These are phyloP conservation scores for Nanorana parkeri DNA, from an alignment of 2,113 vertebrate species.

Conservation along the genomic window DNA sequence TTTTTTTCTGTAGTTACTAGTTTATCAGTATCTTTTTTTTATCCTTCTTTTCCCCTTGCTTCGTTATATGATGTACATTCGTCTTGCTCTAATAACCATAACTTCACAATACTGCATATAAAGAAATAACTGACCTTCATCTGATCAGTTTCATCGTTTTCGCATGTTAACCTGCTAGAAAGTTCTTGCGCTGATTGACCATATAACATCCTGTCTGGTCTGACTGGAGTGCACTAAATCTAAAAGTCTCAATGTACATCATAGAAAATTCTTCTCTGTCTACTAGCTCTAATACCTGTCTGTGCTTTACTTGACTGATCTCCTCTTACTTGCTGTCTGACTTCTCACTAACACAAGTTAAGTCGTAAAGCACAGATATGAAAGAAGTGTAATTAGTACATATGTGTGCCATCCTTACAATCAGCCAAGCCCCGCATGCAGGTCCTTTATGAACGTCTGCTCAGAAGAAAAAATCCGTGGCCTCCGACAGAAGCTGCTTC, in stretches of 20 bases:
- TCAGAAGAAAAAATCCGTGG: slow-evolving; percentile 97
- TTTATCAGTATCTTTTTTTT: slow-evolving; percentile 58
- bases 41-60: slow-evolving; percentile 61
- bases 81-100: slow-evolving; percentile 34
- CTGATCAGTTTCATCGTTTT: background rate
- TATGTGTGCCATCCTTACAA: slow-evolving; percentile 96
- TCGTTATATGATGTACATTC: slow-evolving; percentile 74
- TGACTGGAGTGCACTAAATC: slow-evolving; percentile 16
- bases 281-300: slow-evolving; percentile 64
- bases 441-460: slow-evolving; percentile 98
- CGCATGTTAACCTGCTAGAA: slow-evolving; percentile 10
- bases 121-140: background rate
- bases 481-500: slow-evolving; percentile 89
- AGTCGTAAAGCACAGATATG: slow-evolving; percentile 73
- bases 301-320: slow-evolving; percentile 67
- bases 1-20: slow-evolving; percentile 55
- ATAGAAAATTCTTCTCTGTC: slow-evolving; percentile 58
- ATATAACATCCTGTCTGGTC: background rate
- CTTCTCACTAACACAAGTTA: slow-evolving; percentile 74
- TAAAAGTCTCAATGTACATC: slow-evolving; percentile 64
- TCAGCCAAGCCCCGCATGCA: slow-evolving; percentile 99
- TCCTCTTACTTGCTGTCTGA: slow-evolving; percentile 68
- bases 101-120: slow-evolving; percentile 10
- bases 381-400: slow-evolving; percentile 86
- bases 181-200: background rate